These are phyloP conservation scores for Penelope pileata DNA, from an alignment of 2,113 vertebrate species.

Conservation along the genomic window DNA sequence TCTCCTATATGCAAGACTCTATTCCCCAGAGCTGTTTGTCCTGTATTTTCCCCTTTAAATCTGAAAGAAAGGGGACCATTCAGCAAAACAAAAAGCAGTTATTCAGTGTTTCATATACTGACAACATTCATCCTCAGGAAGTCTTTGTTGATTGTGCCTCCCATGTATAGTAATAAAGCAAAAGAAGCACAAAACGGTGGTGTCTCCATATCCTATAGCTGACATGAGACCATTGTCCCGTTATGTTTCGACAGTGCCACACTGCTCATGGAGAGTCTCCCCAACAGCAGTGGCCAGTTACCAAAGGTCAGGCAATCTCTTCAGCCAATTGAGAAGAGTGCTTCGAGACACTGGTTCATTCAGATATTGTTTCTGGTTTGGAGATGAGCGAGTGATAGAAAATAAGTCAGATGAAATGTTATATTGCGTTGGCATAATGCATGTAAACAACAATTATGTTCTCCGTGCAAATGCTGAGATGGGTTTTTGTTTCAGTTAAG, in stretches of 20 bases:
- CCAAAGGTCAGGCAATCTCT: constrained; percentile 56
- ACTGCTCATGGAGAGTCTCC: constrained; percentile 43
- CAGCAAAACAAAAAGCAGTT: constrained; percentile 72
- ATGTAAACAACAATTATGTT: constrained; percentile 12
- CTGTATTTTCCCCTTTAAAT: constrained; percentile 27
- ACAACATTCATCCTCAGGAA: constrained; percentile 74
- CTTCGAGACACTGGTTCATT: constrained; percentile 50
- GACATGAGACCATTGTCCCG: constrained; percentile 60
- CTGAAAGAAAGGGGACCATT: constrained; percentile 70
- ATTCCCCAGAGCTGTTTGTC: neutral
- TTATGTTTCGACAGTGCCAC: constrained; percentile 65
- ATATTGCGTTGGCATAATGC: neutral
- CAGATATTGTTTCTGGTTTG: neutral
- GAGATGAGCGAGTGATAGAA: neutral
- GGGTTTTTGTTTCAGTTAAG: constrained; percentile 4
- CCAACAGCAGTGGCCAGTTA: constrained; percentile 65
- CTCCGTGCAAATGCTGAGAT: neutral
- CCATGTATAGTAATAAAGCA: constrained; percentile 77
- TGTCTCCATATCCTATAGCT: constrained; percentile 64
- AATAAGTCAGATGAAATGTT: constrained; percentile 7
- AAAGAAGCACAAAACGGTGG: constrained; percentile 68
- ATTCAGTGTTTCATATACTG: constrained; percentile 77
- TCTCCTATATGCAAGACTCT: neutral
- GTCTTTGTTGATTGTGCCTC: constrained; percentile 78
- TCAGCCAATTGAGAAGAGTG: constrained; percentile 41